phyloP scores from a whole-genome alignment of 2,113 vertebrate genomes.

The Neodontobutis hainanensis region DNA sequence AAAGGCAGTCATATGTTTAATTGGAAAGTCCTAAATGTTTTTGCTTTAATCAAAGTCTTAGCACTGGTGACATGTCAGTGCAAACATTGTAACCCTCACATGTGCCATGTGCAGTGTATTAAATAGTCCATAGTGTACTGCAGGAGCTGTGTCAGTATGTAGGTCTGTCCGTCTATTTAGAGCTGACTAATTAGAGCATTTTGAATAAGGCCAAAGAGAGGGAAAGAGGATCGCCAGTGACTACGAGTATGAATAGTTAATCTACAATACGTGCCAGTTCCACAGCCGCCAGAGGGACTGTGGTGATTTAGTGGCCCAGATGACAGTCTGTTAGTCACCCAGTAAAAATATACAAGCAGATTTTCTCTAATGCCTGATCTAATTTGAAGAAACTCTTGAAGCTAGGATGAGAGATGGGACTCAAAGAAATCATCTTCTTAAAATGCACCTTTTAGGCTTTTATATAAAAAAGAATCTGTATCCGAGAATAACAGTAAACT shows the following conservation, averaged over 20 bases:
- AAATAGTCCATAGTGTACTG: too few species aligned
- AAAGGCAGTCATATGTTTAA: too few species aligned
- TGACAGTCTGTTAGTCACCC: constrained; percentile 46
- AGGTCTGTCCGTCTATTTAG: constrained; percentile 79
- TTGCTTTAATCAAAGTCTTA: too few species aligned
- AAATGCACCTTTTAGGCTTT: background rate
- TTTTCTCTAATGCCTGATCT: constrained; percentile 27
- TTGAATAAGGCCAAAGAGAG: constrained; percentile 72
- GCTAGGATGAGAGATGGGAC: background rate
- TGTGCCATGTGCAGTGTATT: too few species aligned
- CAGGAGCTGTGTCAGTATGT: constrained; percentile 62
- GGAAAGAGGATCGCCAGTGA: constrained; percentile 19
- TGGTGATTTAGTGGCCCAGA: constrained; percentile 53
- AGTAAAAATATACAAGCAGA: constrained; percentile 24
- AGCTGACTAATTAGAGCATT: constrained; percentile 79
- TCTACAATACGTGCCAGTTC: constrained; percentile 63
- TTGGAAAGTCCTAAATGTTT: too few species aligned
- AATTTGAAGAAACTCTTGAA: constrained; percentile 26
- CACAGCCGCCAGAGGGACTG: constrained; percentile 50
- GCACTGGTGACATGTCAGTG: too few species aligned
- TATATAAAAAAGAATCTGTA: too few species aligned
- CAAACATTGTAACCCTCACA: too few species aligned
- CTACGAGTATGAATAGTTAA: constrained; percentile 63
- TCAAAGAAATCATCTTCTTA: background rate
- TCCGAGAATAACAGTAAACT: too few species aligned